These are phyloP conservation scores for Meteorus cinctellus DNA, from an alignment of 2,888 invertebrate species.

Conservation along the genomic window DNA sequence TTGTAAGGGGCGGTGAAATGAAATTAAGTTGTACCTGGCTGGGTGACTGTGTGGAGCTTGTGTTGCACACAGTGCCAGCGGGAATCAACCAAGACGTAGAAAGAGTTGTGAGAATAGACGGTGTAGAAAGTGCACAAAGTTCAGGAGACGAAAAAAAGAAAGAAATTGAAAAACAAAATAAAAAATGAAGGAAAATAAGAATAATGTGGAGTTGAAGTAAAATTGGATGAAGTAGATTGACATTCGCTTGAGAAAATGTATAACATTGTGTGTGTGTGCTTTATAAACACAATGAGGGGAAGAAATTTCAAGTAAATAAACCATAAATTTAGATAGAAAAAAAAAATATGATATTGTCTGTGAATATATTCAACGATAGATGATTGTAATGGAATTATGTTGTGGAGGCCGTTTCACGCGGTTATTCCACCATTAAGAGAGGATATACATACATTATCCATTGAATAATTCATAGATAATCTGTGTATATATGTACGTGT, in stretches of 20 bases:
- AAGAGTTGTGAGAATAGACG: neutral
- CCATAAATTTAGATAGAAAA: slow-evolving; percentile 1
- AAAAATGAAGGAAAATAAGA: neutral
- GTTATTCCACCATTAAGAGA: slow-evolving; percentile 33
- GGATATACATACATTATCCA: slow-evolving; percentile 23
- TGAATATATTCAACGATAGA: slow-evolving; percentile 30
- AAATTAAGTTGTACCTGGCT: slow-evolving; percentile 50
- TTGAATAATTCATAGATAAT: slow-evolving; percentile 43
- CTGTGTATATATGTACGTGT: no score
- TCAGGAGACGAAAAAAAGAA: slow-evolving; percentile 33
- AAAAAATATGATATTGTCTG: slow-evolving; percentile 25
- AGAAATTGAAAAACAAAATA: neutral
- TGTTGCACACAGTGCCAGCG: slow-evolving; percentile 27
- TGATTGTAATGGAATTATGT: slow-evolving; percentile 6
- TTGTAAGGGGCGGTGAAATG: slow-evolving; percentile 41
- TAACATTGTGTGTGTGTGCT: neutral
- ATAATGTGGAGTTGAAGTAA: slow-evolving; percentile 30
- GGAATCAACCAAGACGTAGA: slow-evolving; percentile 28
- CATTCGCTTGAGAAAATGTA: slow-evolving; percentile 43
- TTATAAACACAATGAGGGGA: neutral
- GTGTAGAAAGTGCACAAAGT: slow-evolving; percentile 8
- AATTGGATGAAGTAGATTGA: slow-evolving; percentile 44
- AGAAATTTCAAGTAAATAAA: neutral
- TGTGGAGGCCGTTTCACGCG: neutral
- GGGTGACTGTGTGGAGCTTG: slow-evolving; percentile 2